Percentiles rank a stretch among this genome's conserved stretches.
phyloP scores from a whole-genome alignment of 1,140 invertebrate genomes.

The Heliconius nattereri region DNA sequence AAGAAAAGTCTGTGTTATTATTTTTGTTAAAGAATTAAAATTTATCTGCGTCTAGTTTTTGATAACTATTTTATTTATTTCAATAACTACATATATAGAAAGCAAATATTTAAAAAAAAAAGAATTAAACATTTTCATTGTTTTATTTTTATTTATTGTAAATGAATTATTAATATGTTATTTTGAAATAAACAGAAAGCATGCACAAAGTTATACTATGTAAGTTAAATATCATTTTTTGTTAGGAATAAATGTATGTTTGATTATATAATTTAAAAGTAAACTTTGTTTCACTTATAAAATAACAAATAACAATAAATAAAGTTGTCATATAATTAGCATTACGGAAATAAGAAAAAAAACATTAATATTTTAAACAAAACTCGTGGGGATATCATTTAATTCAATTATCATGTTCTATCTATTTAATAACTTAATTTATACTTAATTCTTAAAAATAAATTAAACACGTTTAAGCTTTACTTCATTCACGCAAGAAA shows the following conservation, averaged over 20 bases:
- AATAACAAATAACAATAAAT: background rate
- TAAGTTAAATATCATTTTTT: background rate
- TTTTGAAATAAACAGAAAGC: background rate
- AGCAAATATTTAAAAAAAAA: background rate
- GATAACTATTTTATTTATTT: background rate
- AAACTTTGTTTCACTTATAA: background rate
- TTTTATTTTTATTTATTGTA: background rate
- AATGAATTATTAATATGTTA: background rate
- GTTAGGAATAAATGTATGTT: background rate
- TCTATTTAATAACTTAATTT: background rate
- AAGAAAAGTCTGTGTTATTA: background rate
- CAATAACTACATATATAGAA: too few species aligned
- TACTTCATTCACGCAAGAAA: conserved; percentile 12
- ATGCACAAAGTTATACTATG: too few species aligned
- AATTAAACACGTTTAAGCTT: background rate
- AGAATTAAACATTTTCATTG: background rate
- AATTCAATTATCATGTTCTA: background rate
- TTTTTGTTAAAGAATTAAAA: background rate
- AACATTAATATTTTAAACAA: background rate
- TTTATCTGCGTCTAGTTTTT: too few species aligned
- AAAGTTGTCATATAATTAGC: background rate
- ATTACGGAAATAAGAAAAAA: background rate
- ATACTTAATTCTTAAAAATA: background rate
- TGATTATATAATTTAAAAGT: background rate
- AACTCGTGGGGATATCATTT: background rate